These are phyloP conservation scores for Coracopsis vasa DNA, from an alignment of 2,113 vertebrate species.

Conservation along the genomic window DNA sequence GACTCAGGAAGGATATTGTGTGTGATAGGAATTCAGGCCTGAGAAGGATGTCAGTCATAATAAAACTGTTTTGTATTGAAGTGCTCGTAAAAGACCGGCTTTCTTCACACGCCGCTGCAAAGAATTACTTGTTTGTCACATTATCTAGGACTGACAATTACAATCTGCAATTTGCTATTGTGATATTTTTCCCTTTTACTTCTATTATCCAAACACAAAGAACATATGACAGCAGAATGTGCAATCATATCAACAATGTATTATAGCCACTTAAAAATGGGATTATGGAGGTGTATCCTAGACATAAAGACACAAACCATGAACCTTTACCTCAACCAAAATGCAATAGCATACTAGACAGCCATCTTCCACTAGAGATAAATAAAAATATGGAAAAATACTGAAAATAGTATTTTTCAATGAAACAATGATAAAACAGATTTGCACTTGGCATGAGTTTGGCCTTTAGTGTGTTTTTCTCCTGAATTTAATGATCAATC, in stretches of 20 bases:
- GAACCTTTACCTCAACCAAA: background rate
- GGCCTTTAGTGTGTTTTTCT: background rate
- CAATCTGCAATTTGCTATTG: background rate
- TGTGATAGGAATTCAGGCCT: background rate
- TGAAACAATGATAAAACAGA: background rate
- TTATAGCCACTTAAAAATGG: background rate
- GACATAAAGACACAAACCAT: fast-evolving
- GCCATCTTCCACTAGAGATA: background rate
- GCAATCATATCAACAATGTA: background rate
- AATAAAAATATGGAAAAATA: background rate
- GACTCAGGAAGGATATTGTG: conserved; percentile 43
- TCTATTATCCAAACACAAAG: background rate
- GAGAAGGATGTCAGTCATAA: conserved; percentile 54
- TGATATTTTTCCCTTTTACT: background rate
- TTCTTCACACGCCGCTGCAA: conserved; percentile 18
- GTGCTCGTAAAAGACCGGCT: background rate
- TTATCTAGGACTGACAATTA: background rate
- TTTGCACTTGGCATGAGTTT: background rate
- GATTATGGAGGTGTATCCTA: background rate
- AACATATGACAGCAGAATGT: background rate
- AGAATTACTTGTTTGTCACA: background rate
- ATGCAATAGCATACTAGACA: fast-evolving
- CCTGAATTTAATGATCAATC: background rate
- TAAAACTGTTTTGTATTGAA: background rate
- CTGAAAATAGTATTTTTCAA: background rate